These are phyloP conservation scores for Orthosia gothica DNA, from an alignment of 2,888 invertebrate genomes.

Conservation along the genomic window DNA sequence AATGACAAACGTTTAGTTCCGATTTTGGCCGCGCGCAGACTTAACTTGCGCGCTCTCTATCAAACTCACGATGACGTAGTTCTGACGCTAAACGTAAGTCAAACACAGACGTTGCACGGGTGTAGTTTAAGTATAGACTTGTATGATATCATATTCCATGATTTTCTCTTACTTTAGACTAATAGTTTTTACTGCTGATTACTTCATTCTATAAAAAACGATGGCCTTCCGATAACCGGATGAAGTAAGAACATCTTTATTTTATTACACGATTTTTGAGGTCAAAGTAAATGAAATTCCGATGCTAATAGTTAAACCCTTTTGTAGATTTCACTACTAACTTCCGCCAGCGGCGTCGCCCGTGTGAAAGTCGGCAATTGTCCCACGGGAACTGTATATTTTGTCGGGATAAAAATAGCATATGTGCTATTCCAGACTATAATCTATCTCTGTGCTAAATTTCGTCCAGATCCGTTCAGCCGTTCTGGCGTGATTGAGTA, in stretches of 20 bases:
- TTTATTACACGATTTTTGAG: neutral
- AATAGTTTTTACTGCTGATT: neutral
- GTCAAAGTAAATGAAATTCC: slow-evolving; percentile 14
- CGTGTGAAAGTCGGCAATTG: no score
- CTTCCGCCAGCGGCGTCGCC: no score
- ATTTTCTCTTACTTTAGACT: slow-evolving; percentile 8
- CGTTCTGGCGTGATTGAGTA: no score
- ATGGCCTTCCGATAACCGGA: neutral
- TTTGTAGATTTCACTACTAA: neutral
- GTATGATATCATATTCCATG: slow-evolving; percentile 30
- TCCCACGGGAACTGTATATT: no score
- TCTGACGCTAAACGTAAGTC: slow-evolving; percentile 25
- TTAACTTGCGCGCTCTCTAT: no score
- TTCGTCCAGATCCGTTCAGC: no score
- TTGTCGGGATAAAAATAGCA: no score
- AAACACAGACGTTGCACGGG: slow-evolving; percentile 20
- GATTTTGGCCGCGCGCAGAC: no score
- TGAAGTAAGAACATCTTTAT: neutral
- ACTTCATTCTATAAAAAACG: slow-evolving; percentile 18
- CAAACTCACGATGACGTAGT: slow-evolving; percentile 27
- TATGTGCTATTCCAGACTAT: no score
- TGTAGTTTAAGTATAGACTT: slow-evolving; percentile 10
- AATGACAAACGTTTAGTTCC: no score
- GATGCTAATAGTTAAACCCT: neutral
- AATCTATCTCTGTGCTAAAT: no score